Percentiles rank a stretch among this genome's conserved stretches.
Evolutionary conservation across 2,888 invertebrate species (phyloP).

Genomic region (Orchesella flavescens): DNA sequence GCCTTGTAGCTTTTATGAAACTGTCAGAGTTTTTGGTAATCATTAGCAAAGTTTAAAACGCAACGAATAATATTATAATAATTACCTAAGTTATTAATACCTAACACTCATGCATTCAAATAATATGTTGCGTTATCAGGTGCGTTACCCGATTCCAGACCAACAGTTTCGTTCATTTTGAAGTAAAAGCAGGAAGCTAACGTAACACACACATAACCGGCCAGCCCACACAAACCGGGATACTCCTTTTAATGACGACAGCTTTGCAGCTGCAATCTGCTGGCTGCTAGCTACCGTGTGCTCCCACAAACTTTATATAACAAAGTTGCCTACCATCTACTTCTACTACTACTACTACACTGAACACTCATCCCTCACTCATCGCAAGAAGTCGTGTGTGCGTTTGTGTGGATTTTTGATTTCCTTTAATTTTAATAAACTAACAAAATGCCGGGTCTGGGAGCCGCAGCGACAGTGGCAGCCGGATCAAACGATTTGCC

Average conservation of each 20-base stretch:
- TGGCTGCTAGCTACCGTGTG: background rate
- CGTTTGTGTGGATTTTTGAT: background rate
- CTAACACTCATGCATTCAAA: too few relatives aligned
- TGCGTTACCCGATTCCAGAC: too few relatives aligned
- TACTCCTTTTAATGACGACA: constrained; percentile 34
- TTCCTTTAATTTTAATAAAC: constrained; percentile 41
- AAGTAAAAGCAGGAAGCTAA: too few relatives aligned
- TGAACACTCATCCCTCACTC: constrained; percentile 3
- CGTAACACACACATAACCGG: background rate
- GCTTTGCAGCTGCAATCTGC: constrained; percentile 37
- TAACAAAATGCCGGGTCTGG: constrained; percentile 61
- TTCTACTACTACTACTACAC: background rate
- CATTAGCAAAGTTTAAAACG: too few relatives aligned
- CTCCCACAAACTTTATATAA: background rate
- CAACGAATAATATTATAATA: too few relatives aligned
- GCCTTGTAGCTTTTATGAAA: too few relatives aligned
- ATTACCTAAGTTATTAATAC: too few relatives aligned
- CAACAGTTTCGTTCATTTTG: too few relatives aligned
- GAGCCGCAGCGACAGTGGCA: constrained; percentile 31
- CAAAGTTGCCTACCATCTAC: background rate
- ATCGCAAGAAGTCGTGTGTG: constrained; percentile 8
- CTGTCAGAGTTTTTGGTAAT: too few relatives aligned
- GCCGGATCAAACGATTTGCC: constrained; percentile 44
- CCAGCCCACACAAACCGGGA: constrained; percentile 17
- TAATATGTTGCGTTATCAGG: too few relatives aligned